Percentiles rank a stretch among this genome's conserved stretches.
These are phyloP conservation scores for Meta bourneti DNA, from an alignment of 2,888 invertebrate species.

Conservation along the genomic window DNA sequence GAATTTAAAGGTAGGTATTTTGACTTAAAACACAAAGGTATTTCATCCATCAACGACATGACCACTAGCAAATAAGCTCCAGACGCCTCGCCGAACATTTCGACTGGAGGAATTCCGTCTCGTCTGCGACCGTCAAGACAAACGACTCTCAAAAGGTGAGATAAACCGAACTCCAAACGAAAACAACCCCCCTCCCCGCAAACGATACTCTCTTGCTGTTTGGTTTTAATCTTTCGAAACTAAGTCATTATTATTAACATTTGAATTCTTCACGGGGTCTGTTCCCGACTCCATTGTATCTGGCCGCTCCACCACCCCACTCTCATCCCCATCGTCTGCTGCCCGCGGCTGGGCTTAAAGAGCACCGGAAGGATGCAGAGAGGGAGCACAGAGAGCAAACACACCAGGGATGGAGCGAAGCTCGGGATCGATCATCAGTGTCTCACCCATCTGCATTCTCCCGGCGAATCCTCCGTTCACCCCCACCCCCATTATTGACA, in stretches of 20 bases:
- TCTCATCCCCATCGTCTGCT: background rate
- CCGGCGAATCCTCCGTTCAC: conserved; percentile 24
- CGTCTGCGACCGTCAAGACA: no score
- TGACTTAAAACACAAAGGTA: no score
- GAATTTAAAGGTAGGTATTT: no score
- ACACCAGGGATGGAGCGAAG: background rate
- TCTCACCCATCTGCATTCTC: conserved; percentile 65
- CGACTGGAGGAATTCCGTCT: no score
- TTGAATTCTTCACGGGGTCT: background rate
- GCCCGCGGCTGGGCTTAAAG: conserved; percentile 1
- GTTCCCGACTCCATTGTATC: background rate
- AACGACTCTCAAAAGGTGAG: no score
- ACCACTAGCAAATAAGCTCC: no score
- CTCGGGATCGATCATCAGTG: conserved; percentile 66
- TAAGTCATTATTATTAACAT: background rate
- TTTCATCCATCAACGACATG: no score
- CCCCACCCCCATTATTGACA: conserved; percentile 32
- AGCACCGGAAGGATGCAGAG: conserved; percentile 35
- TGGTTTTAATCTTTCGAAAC: background rate
- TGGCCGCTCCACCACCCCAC: background rate
- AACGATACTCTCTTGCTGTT: no score
- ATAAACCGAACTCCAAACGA: no score
- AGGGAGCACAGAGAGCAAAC: conserved; percentile 31
- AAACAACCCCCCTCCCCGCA: no score
- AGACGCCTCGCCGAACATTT: no score